Base-by-base conservation (phyloP, 1,140 invertebrate genomes). In the Drosophila erecta region DNA sequence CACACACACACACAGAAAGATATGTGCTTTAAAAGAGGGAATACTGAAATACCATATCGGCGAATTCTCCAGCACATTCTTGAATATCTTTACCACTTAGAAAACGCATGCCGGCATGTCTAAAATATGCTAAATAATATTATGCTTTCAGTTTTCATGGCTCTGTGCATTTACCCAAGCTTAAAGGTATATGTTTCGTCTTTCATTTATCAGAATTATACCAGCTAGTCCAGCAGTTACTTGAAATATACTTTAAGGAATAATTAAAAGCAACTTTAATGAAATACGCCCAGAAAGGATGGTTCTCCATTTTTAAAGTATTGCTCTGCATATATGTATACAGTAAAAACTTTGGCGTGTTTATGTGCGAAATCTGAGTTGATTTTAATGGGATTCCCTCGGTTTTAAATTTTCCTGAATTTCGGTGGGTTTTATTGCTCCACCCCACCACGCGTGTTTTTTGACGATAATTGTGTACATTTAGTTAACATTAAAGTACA, bases 1-100 rank as follows among this genome's bases (percentile, higher is more conserved):
- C 14, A 24, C 35, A 14, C 12, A 38, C 37, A 38, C 12, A 38
- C 3, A 38, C 37, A 5, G 37, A 14, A 38, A 5, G 22, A 70
- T 73, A 56, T 59, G 64, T 55, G 81, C 75, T 76, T 76, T 76
- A 76, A 76, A 76, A 47, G 47, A 53, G 60, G 71, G 72, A 76
- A 66, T 76, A 76, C 53, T 53, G 54, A 74, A 58, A 76, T 67
- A 43, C 72, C 72, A 66, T 76, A 76, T 76, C 47, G 55, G 46
- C 7, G 37, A 27, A 71, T 72, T 72, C 66, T 11, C 33, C 6
- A 61, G 47, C 12, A 47, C 51, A 74, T 74, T 74, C 58, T 35
- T 33, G 30, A 61, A 54, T 20, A 55, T 49, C 51, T 61, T 41
- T 27, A 38, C 24, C 33, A 30, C 41, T 47, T 47, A 35, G 24